These are phyloP conservation scores for Thaumetopoea pityocampa DNA, from an alignment of 1,140 invertebrate genomes.

Conservation along the genomic window DNA sequence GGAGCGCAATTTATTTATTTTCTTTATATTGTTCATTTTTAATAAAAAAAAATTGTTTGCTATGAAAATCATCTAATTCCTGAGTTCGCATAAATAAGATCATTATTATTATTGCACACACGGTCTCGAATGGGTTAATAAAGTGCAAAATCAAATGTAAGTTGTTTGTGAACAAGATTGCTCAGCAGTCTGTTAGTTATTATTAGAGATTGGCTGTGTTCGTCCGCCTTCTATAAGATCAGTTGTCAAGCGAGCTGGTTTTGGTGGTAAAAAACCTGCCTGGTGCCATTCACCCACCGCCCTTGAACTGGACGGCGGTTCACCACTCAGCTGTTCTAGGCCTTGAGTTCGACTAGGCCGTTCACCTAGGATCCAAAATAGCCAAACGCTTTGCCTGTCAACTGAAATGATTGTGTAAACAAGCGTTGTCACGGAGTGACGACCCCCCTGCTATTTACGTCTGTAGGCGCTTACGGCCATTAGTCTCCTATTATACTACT, in stretches of 20 bases:
- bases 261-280: slow-evolving; percentile 59
- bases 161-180: slow-evolving; percentile 1
- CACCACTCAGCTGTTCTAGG: slow-evolving; percentile 53
- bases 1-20: no score
- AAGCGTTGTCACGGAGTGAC: slow-evolving; percentile 6
- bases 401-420: slow-evolving; percentile 19
- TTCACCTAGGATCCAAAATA: slow-evolving; percentile 51
- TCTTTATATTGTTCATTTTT: no score
- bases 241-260: slow-evolving; percentile 52
- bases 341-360: slow-evolving; percentile 58
- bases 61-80: no score
- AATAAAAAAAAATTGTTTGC: no score
- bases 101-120: no score
- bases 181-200: slow-evolving; percentile 31
- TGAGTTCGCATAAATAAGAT: no score
- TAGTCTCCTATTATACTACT: slow-evolving; percentile 28
- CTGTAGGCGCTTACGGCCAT: slow-evolving; percentile 19
- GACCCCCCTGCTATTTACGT: slow-evolving; percentile 17
- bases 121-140: no score
- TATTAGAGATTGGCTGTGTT: slow-evolving; percentile 35
- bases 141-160: no score
- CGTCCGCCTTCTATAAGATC: slow-evolving; percentile 54
- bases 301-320: slow-evolving; percentile 62
- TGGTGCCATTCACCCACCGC: slow-evolving; percentile 65
- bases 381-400: slow-evolving; percentile 19